phyloP scores from a whole-genome alignment of 2,797 vertebrate genomes.

The Arvicola amphibius region DNA sequence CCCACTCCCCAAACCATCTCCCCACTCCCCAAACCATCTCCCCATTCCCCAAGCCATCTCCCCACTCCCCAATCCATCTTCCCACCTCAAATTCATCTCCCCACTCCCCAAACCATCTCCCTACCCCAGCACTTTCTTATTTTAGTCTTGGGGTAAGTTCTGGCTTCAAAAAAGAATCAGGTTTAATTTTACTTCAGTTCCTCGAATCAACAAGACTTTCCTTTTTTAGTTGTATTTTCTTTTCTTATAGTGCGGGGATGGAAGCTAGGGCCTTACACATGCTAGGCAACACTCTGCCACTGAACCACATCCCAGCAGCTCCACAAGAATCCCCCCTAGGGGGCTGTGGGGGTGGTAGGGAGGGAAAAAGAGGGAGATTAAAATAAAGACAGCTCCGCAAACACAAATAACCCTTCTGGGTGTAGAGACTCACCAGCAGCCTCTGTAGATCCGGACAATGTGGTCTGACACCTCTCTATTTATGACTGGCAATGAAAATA shows the following conservation, averaged over 20 bases:
- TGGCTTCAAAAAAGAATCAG: slow-evolving; percentile 38
- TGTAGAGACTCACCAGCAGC: neutral
- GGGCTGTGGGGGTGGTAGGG: neutral
- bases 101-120: neutral
- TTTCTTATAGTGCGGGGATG: neutral
- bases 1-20: neutral
- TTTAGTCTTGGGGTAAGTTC: slow-evolving; percentile 54
- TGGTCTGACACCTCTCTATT: slow-evolving; percentile 73
- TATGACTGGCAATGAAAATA: slow-evolving; percentile 69
- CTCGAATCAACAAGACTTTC: slow-evolving; percentile 47
- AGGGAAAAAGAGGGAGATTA: neutral
- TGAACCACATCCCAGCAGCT: neutral
- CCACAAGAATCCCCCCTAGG: neutral
- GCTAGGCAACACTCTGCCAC: neutral
- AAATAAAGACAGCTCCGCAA: neutral
- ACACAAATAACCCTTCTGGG: neutral
- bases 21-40: neutral
- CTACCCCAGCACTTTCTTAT: neutral
- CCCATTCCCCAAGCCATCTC: neutral
- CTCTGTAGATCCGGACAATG: slow-evolving; percentile 41
- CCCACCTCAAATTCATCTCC: neutral
- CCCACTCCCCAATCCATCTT: neutral
- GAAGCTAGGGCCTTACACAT: neutral
- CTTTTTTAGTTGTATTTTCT: neutral
- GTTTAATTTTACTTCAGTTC: slow-evolving; percentile 17